phyloP scores from a whole-genome alignment of 2,113 vertebrate species.

The Motacilla tschutschensis region DNA sequence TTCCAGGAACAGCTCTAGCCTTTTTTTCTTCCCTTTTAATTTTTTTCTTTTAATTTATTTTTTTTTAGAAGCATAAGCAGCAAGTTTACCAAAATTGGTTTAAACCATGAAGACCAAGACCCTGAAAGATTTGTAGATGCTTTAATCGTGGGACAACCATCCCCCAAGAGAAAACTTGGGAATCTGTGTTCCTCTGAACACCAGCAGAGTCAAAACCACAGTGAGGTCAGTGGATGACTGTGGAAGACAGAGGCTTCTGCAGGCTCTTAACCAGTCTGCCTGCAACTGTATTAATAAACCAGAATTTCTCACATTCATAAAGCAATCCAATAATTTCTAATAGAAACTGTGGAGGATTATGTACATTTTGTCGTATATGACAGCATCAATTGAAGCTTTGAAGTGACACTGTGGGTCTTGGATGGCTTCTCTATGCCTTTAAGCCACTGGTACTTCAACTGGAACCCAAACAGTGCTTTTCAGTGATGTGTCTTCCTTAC shows the following conservation, averaged over 20 bases:
- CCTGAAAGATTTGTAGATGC: slow-evolving; percentile 5
- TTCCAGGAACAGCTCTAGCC: slow-evolving; percentile 36
- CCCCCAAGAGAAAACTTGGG: slow-evolving; percentile 20
- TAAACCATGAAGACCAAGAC: background rate
- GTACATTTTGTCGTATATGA: background rate
- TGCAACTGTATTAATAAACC: slow-evolving; percentile 17
- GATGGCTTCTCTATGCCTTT: background rate
- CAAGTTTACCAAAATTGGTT: slow-evolving; percentile 30
- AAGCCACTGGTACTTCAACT: background rate
- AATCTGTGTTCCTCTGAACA: slow-evolving; percentile 31
- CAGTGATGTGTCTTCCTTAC: background rate
- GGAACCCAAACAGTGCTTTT: background rate
- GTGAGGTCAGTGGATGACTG: slow-evolving; percentile 47
- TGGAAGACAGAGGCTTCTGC: slow-evolving; percentile 31
- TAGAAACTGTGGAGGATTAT: background rate
- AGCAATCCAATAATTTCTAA: slow-evolving; percentile 24
- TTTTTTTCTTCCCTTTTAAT: background rate
- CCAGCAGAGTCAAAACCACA: slow-evolving; percentile 56
- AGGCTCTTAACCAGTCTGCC: slow-evolving; percentile 10
- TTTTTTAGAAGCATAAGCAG: background rate
- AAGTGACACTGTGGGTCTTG: background rate
- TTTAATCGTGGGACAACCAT: background rate
- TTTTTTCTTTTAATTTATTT: background rate
- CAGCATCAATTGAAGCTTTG: background rate
- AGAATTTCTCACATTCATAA: slow-evolving; percentile 10